phyloP scores from a whole-genome alignment of 2,797 vertebrate genomes.

The Rhabdomys pumilio region DNA sequence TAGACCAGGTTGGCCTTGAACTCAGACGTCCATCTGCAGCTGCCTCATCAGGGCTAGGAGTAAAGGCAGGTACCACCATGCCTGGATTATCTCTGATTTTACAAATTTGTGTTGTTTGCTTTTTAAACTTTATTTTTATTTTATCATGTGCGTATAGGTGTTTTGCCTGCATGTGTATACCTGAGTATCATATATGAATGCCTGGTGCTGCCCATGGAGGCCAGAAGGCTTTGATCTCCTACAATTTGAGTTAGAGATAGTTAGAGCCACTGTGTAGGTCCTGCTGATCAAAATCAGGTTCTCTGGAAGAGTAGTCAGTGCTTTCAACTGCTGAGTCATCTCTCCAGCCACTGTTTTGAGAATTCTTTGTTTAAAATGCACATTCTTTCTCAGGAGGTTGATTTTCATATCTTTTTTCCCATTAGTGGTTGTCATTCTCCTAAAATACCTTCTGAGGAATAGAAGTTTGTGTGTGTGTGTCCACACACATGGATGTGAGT shows the following conservation, averaged over 20 bases:
- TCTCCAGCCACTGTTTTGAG: not conserved
- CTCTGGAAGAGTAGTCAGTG: not conserved
- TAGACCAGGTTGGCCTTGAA: not conserved
- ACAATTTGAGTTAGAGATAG: not conserved
- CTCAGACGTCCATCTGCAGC: not conserved
- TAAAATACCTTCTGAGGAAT: slow-evolving; percentile 18
- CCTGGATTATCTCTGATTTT: not conserved
- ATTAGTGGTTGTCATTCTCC: not conserved
- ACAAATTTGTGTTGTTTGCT: slow-evolving; percentile 48
- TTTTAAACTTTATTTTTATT: not conserved
- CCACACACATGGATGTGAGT: not conserved
- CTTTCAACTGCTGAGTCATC: not conserved
- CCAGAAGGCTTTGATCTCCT: not conserved
- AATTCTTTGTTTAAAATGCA: slow-evolving; percentile 34
- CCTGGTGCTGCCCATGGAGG: not conserved
- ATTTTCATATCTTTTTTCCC: slow-evolving; percentile 5
- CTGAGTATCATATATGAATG: not conserved
- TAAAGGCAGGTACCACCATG: not conserved
- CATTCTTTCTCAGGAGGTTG: not conserved
- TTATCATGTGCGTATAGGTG: not conserved
- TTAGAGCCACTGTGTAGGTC: not conserved
- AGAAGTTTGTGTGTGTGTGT: not conserved
- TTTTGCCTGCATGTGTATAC: not conserved
- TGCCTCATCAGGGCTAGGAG: not conserved
- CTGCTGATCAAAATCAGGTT: not conserved